phyloP scores from a whole-genome alignment of 2,797 vertebrate genomes.

The Smutsia gigantea region DNA sequence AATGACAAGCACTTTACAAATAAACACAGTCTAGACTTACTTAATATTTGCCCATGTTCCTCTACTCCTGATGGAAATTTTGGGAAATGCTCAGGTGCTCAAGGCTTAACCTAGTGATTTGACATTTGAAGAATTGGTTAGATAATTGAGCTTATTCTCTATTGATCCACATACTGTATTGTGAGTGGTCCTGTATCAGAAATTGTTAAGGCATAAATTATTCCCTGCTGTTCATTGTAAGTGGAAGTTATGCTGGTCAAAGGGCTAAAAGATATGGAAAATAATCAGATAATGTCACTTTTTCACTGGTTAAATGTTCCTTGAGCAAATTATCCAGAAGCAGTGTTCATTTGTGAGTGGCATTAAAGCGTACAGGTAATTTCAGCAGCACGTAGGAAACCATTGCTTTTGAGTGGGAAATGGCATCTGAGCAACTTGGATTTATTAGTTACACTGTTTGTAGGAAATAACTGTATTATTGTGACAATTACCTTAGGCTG shows the following conservation, averaged over 20 bases:
- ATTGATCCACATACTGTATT: background rate
- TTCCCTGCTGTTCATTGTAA: background rate
- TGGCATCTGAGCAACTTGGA: background rate
- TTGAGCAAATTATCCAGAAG: background rate
- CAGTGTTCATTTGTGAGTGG: background rate
- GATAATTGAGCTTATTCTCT: background rate
- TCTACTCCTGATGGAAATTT: slow-evolving; percentile 31
- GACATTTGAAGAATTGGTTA: slow-evolving; percentile 19
- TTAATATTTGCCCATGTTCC: slow-evolving; percentile 12
- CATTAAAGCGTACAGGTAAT: background rate
- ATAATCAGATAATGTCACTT: background rate
- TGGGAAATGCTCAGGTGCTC: background rate
- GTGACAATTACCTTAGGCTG: background rate
- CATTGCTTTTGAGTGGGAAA: background rate
- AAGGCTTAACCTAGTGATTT: slow-evolving; percentile 34
- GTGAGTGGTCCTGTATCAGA: background rate
- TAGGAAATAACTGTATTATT: background rate
- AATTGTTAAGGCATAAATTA: background rate
- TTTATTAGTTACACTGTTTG: slow-evolving; percentile 24
- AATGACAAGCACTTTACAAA: slow-evolving; percentile 57
- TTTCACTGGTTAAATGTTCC: slow-evolving; percentile 19
- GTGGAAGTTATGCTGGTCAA: background rate
- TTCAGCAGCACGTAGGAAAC: background rate
- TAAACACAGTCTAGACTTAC: background rate
- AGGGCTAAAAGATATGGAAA: background rate